Base-by-base conservation (phyloP, 2,888 invertebrate genomes). In the Callyntrura guangdongensis region DNA sequence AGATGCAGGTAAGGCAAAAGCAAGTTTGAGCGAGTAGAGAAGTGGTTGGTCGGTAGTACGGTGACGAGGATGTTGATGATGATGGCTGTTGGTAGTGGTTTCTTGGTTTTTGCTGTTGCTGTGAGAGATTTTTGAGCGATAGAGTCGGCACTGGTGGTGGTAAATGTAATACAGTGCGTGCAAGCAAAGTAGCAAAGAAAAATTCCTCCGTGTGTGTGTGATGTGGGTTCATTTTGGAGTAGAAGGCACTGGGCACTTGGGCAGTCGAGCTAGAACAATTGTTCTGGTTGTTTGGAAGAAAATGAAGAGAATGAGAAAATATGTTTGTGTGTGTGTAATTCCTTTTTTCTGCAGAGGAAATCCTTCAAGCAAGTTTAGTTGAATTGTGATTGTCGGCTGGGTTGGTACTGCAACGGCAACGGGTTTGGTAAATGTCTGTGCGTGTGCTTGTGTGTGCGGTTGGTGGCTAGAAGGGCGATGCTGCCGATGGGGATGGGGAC, bases 331-430 rank as follows among this genome's bases (percentile, higher is more conserved):
- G 22, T 53, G 45, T 25, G 77, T 22, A 69, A 59, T 59, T 84
- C 85, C 59, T 59, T 27, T 85, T 90, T 90, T 90, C 85, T 86
- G 81, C 85, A 86, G 72, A 90, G 86, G 27, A 47, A 69, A 86
- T 79, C 49, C 69, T 72, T 82, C 49, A 85, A 67, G 25, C 14
- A 6, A 72, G 64, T 69, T 90, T 90, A 90, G 90, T 90, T 90
- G 53, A 59, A 69, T 86, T 82, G 82, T 79, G 90, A 90, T 90
- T 85, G 85, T 79, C 69, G 90, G 69, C 61, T 69, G 81, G 53
- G 79, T 64, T 86, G 86, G 85, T 36, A 36, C 36, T 36, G 6
- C 36, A 36, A 36, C 36, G 36, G 3, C 2, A 36, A 36, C 2
- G n/a, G n/a, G n/a, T n/a, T n/a, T 36, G 36, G 36, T 36, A 36